A percentile compares a stretch with the other conserved stretches of the same genome.
Conservation (phyloP, 2,113 vertebrate species). For the Crotophaga sulcirostris region DNA sequence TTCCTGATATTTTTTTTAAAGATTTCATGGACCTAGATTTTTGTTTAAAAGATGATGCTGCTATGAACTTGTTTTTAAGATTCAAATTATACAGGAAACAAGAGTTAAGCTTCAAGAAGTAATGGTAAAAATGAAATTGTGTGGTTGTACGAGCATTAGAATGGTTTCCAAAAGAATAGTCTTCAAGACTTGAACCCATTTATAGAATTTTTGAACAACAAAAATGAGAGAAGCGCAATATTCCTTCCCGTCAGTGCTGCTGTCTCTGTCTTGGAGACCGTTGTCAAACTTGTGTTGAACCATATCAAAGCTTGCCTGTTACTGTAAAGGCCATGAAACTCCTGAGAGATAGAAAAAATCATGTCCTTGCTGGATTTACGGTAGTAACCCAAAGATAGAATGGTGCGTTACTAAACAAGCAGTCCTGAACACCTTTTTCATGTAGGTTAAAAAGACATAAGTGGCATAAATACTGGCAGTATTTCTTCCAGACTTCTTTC, state of each 20-base stretch:
- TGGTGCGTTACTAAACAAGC: not conserved
- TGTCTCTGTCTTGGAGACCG: not conserved
- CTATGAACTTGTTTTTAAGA: not conserved
- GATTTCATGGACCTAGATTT: not conserved
- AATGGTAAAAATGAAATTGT: not conserved
- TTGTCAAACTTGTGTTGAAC: not conserved
- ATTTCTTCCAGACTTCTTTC: not conserved
- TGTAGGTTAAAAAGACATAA: accelerated
- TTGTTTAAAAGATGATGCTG: not conserved
- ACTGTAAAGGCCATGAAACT: not conserved
- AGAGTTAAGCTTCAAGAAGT: not conserved
- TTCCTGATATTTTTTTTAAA: not conserved
- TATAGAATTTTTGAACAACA: not conserved
- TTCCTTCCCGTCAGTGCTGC: not conserved
- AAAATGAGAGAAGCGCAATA: not conserved
- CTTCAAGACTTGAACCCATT: not conserved
- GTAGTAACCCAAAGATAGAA: not conserved
- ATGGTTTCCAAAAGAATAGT: not conserved
- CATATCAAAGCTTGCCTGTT: not conserved
- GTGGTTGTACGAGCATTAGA: not conserved
- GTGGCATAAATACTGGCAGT: not conserved
- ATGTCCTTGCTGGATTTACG: not conserved
- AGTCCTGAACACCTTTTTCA: not conserved
- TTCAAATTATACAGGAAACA: not conserved
- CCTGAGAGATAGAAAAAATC: not conserved